Evolutionary conservation across 2,888 invertebrate species (phyloP).

Genomic region (Trissoscelio sp.): DNA sequence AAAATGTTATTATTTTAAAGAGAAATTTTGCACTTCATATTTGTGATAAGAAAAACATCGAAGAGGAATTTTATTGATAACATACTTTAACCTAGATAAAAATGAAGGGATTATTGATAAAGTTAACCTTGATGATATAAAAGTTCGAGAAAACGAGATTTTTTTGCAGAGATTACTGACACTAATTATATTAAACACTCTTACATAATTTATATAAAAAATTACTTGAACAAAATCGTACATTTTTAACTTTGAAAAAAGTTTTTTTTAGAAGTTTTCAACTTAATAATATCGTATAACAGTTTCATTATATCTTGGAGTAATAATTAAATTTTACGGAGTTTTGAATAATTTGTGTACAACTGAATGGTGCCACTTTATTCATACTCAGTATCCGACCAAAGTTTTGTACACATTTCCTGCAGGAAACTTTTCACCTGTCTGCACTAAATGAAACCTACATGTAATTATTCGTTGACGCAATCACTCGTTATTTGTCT

Average conservation of each 20-base stretch:
- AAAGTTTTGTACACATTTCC: conserved; percentile 32
- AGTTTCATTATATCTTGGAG: no score
- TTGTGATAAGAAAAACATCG: background rate
- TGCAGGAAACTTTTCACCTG: conserved; percentile 49
- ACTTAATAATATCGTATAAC: no score
- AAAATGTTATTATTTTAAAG: no score
- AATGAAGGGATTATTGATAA: conserved; percentile 14
- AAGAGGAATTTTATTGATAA: conserved; percentile 25
- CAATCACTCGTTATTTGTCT: conserved; percentile 40
- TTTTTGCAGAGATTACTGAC: background rate
- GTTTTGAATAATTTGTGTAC: background rate
- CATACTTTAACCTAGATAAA: conserved; percentile 16
- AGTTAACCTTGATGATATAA: conserved; percentile 37
- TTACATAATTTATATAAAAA: no score
- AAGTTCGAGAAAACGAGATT: background rate
- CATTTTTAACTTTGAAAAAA: no score
- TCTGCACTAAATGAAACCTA: conserved; percentile 36
- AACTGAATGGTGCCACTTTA: conserved; percentile 19
- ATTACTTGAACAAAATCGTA: no score
- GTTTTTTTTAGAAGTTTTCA: no score
- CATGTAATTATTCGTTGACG: conserved; percentile 42
- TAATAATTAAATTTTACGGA: background rate
- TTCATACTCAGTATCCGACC: background rate
- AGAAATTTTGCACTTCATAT: no score
- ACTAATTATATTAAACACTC: no score